A percentile compares a stretch with the other conserved stretches of the same genome.
Evolutionary conservation across 1,140 invertebrate genomes (phyloP).

Genomic region (Orchestia grillus): DNA sequence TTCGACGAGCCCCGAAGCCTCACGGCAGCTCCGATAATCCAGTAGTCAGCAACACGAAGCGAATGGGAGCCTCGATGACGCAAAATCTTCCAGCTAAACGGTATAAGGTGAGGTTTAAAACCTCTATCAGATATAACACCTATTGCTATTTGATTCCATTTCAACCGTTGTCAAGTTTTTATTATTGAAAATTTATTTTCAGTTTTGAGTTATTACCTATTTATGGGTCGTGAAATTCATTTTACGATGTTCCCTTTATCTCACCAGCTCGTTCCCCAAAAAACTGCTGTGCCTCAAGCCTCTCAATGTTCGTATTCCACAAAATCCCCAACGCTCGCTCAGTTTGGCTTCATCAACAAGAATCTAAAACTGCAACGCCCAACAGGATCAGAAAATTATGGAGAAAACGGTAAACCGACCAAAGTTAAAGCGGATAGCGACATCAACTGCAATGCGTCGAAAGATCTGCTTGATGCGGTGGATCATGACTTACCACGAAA

Average conservation of each 20-base stretch:
- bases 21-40: conserved; percentile 14
- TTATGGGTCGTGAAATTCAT: background rate
- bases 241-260: background rate
- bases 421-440: background rate
- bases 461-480: background rate
- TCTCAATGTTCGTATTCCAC: background rate
- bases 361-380: background rate
- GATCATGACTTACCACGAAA: background rate
- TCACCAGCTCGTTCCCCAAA: background rate
- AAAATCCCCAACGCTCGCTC: background rate
- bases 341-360: conserved; percentile 39
- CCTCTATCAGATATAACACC: background rate
- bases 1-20: background rate
- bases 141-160: background rate
- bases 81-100: conserved; percentile 36
- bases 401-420: background rate
- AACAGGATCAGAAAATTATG: background rate
- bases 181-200: background rate
- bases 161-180: background rate
- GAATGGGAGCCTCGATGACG: background rate
- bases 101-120: background rate
- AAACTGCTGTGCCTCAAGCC: background rate
- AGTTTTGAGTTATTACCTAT: background rate
- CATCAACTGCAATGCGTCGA: background rate
- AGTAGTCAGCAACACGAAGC: background rate